Conservation (phyloP, 2,797 vertebrate genomes). For the Balearica regulorum region DNA sequence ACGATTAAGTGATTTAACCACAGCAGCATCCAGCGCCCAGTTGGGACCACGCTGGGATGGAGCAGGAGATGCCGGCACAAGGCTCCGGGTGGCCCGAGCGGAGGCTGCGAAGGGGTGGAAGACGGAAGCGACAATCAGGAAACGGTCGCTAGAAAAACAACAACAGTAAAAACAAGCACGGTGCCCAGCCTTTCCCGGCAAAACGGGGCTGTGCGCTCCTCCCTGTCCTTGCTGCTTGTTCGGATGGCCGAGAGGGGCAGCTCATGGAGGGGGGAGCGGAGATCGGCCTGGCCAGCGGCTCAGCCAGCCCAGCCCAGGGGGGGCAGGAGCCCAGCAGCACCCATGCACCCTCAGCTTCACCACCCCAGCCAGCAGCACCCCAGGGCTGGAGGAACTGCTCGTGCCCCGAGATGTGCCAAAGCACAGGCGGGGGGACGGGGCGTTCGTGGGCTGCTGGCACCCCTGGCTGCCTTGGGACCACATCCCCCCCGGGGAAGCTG, state of each 20-base stretch:
- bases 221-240: neutral
- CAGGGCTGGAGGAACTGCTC: neutral
- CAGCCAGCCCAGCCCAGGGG: neutral
- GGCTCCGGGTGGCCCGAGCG: neutral
- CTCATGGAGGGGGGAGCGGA: fast-evolving
- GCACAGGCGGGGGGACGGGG: fast-evolving
- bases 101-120: neutral
- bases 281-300: fast-evolving
- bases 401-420: fast-evolving
- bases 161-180: fast-evolving
- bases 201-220: fast-evolving
- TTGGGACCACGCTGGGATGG: fast-evolving
- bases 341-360: neutral
- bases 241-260: neutral
- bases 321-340: neutral
- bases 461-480: neutral
- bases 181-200: neutral
- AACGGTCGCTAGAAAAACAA: neutral
- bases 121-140: neutral
- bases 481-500: neutral
- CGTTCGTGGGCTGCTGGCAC: fast-evolving
- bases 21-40: neutral
- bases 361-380: neutral
- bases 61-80: neutral
- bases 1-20: neutral